A percentile compares a stretch with the other conserved stretches of the same genome.
phyloP scores from a whole-genome alignment of 1,140 invertebrate genomes.

The Papilio aristodemus region DNA sequence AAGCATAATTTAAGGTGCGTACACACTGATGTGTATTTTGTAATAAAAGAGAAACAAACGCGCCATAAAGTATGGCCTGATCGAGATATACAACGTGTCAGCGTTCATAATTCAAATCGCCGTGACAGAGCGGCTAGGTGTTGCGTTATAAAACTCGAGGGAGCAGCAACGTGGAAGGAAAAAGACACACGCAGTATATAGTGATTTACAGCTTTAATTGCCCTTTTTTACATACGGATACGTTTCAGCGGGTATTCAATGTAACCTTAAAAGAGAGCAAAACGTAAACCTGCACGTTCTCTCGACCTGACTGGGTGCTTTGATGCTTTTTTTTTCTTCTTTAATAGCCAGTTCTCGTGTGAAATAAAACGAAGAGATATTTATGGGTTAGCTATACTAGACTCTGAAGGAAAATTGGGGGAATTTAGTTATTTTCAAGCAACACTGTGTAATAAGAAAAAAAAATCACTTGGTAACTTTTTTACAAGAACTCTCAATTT shows the following conservation, averaged over 20 bases:
- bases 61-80: conserved; percentile 26
- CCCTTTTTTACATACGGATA: conserved; percentile 33
- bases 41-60: conserved; percentile 31
- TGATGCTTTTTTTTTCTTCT: conserved; percentile 26
- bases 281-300: conserved; percentile 12
- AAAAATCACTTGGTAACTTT: too few relatives aligned
- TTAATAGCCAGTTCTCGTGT: conserved; percentile 23
- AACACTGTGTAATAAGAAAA: neutral
- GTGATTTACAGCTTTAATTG: conserved; percentile 34
- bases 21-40: conserved; percentile 24
- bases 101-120: conserved; percentile 32
- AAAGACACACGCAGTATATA: conserved; percentile 25
- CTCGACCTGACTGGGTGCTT: conserved; percentile 23
- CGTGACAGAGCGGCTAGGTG: conserved; percentile 32
- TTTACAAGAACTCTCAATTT: too few relatives aligned
- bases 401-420: neutral
- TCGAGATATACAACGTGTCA: conserved; percentile 30
- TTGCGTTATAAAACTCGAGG: conserved; percentile 32
- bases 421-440: neutral
- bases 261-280: conserved; percentile 33
- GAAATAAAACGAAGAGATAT: conserved; percentile 4
- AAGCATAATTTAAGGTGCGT: conserved; percentile 26
- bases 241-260: conserved; percentile 33
- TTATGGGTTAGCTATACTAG: neutral
- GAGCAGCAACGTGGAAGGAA: conserved; percentile 2